Evolutionary conservation across 2,797 vertebrate species (phyloP).

Genomic region (Phoxinus dragarum): DNA sequence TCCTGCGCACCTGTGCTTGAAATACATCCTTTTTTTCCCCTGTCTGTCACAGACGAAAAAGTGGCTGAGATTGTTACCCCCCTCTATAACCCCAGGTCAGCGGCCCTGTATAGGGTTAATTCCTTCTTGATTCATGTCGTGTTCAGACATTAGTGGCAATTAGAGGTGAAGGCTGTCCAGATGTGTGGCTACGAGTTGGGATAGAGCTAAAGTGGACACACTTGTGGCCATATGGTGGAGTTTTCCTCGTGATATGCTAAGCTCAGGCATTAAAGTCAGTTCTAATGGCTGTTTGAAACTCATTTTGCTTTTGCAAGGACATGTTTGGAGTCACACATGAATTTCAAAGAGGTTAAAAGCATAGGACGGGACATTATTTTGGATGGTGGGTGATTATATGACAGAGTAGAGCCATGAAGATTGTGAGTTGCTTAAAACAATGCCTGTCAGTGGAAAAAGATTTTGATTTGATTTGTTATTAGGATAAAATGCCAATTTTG

Average conservation of each 20-base stretch:
- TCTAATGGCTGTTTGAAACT: background rate
- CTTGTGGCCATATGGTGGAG: constrained; percentile 59
- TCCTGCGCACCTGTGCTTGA: background rate
- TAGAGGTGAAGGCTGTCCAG: constrained; percentile 76
- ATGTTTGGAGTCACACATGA: background rate
- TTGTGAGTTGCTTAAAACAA: background rate
- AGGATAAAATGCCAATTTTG: background rate
- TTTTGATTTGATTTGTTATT: background rate
- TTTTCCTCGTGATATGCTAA: background rate
- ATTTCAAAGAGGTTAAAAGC: background rate
- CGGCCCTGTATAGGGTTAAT: constrained; percentile 43
- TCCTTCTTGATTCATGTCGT: constrained; percentile 60
- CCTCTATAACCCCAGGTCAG: constrained; percentile 38
- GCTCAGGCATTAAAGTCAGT: background rate
- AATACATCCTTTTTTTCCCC: background rate
- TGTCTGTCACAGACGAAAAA: background rate
- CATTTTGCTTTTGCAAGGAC: background rate
- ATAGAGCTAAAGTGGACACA: constrained; percentile 44
- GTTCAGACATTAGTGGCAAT: constrained; percentile 76
- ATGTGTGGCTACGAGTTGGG: constrained; percentile 63
- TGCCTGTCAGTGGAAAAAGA: too few relatives aligned
- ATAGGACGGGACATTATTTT: background rate
- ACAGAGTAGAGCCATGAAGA: background rate
- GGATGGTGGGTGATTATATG: background rate
- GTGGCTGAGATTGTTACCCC: constrained; percentile 10